phyloP scores from a whole-genome alignment of 2,113 vertebrate genomes.

The Ochotona princeps region DNA sequence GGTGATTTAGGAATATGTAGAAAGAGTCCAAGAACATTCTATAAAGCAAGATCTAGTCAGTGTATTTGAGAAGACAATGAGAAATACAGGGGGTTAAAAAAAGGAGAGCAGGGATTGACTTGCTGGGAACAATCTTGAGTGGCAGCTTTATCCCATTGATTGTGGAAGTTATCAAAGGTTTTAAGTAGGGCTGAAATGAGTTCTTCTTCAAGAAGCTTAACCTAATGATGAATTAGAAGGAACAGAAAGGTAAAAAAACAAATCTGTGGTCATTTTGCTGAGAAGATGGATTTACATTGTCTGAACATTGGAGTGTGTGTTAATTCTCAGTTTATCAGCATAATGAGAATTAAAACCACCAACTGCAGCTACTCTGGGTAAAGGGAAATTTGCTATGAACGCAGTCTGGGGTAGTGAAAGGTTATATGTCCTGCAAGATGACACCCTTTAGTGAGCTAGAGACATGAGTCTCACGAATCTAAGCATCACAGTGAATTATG shows the following conservation, averaged over 20 bases:
- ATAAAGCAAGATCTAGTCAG: not conserved
- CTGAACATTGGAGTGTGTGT: conserved; percentile 4
- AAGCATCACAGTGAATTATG: conserved; percentile 63
- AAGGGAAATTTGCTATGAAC: conserved; percentile 53
- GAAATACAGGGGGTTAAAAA: not conserved
- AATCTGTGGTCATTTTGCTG: not conserved
- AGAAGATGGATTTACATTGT: conserved; percentile 7
- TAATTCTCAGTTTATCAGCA: conserved; percentile 51
- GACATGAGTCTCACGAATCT: conserved; percentile 7
- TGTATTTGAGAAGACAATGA: not conserved
- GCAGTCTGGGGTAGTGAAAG: conserved; percentile 53
- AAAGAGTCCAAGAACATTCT: not conserved
- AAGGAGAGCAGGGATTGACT: not conserved
- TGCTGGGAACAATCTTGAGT: not conserved
- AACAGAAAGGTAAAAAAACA: not conserved
- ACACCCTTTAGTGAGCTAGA: conserved; percentile 55
- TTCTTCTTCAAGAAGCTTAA: conserved; percentile 26
- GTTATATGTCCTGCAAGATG: conserved; percentile 55
- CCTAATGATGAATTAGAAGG: not conserved
- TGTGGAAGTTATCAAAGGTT: not conserved
- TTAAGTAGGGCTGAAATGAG: not conserved
- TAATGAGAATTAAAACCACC: conserved; percentile 51
- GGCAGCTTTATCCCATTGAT: not conserved
- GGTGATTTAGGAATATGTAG: not conserved
- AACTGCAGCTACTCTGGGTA: not conserved